Evolutionary conservation across 2,113 vertebrate genomes (phyloP).

Genomic region (Poeciliopsis occidentalis): DNA sequence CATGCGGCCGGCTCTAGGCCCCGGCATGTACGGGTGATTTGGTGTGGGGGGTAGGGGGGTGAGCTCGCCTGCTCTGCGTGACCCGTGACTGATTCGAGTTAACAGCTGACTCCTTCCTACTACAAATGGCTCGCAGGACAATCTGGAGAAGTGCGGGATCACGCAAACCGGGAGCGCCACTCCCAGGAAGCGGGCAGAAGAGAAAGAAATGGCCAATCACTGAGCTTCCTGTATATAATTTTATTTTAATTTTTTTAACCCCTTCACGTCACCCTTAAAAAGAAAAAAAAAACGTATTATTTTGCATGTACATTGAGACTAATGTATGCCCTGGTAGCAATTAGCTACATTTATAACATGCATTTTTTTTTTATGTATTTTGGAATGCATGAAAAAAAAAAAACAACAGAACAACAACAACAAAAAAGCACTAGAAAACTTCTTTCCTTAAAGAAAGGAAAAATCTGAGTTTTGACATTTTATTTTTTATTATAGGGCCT

Average conservation of each 20-base stretch:
- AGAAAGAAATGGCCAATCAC: neutral
- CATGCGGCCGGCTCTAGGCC: conserved; percentile 29
- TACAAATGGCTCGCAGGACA: conserved; percentile 77
- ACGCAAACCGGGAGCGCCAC: conserved; percentile 64
- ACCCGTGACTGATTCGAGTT: conserved; percentile 78
- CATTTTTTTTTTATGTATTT: neutral
- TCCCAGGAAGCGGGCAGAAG: neutral
- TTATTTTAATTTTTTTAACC: neutral
- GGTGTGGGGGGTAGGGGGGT: conserved; percentile 8
- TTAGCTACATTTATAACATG: too few species aligned
- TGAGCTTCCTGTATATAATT: neutral
- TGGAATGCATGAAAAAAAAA: neutral
- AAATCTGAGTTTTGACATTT: conserved; percentile 65
- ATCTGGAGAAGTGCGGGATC: conserved; percentile 74
- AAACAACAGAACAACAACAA: neutral
- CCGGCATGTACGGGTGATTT: conserved; percentile 4
- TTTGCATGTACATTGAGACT: neutral
- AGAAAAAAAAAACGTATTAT: neutral
- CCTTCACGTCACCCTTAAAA: too few species aligned
- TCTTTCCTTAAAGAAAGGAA: conserved; percentile 17
- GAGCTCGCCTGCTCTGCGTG: conserved; percentile 69
- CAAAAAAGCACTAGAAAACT: neutral
- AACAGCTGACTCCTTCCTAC: conserved; percentile 78
- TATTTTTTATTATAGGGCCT: neutral
- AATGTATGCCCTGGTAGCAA: neutral